phyloP scores from a whole-genome alignment of 1,140 invertebrate genomes.

The Habropoda laboriosa region DNA sequence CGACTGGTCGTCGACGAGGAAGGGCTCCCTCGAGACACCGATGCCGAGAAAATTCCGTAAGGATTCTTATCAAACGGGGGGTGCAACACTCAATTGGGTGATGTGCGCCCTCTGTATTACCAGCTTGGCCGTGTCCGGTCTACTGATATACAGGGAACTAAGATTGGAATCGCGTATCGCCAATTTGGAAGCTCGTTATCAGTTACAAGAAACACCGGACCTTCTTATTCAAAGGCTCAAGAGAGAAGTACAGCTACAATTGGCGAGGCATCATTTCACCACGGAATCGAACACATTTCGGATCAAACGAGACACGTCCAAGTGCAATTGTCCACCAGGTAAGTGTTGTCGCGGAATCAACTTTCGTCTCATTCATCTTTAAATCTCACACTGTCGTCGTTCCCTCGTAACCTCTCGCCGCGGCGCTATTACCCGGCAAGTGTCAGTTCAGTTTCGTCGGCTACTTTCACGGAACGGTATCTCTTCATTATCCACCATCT shows the following conservation, averaged over 20 bases:
- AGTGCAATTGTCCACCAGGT: constrained; percentile 77
- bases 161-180: constrained; percentile 75
- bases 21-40: constrained; percentile 49
- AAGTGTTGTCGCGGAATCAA: constrained; percentile 11
- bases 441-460: neutral
- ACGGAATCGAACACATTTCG: constrained; percentile 61
- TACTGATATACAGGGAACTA: constrained; percentile 75
- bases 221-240: constrained; percentile 67
- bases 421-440: neutral
- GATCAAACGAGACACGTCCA: constrained; percentile 70
- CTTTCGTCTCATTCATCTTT: constrained; percentile 8
- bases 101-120: constrained; percentile 77
- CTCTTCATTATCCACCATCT: neutral
- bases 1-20: constrained; percentile 51
- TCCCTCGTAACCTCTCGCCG: neutral
- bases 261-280: constrained; percentile 33
- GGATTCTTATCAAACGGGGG: constrained; percentile 39
- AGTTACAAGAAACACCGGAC: constrained; percentile 50
- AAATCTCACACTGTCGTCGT: neutral
- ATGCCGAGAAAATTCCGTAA: constrained; percentile 70
- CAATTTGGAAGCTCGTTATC: constrained; percentile 69
- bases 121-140: constrained; percentile 72
- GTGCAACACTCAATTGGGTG: constrained; percentile 66
- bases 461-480: neutral
- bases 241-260: constrained; percentile 66